phyloP scores from a whole-genome alignment of 2,797 vertebrate species.

The Otolemur crassicaudatus region DNA sequence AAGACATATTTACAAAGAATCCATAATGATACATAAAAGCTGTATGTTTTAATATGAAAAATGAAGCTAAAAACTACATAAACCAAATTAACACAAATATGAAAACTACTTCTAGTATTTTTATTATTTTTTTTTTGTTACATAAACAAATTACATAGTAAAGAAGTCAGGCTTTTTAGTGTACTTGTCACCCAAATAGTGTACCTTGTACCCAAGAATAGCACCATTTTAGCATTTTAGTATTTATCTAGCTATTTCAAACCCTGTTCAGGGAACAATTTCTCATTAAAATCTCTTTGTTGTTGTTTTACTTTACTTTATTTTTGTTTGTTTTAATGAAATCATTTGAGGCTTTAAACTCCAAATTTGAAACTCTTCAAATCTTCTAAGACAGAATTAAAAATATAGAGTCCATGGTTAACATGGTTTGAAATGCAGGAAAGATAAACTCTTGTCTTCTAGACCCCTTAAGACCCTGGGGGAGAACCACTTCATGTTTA shows the following conservation, averaged over 20 bases:
- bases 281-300: background rate
- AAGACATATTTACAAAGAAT: constrained; percentile 22
- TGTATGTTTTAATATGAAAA: background rate
- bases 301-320: background rate
- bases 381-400: background rate
- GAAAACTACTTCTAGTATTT: background rate
- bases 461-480: background rate
- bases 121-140: background rate
- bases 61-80: background rate
- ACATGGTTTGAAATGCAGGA: background rate
- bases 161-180: background rate
- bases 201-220: background rate
- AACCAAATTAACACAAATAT: background rate
- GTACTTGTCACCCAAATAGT: background rate
- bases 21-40: background rate
- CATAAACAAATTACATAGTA: background rate
- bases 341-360: constrained; percentile 4
- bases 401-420: background rate
- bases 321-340: constrained; percentile 9
- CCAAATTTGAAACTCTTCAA: background rate
- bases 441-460: background rate
- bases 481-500: background rate
- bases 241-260: background rate
- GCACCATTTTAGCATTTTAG: background rate
- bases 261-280: background rate